Conservation (phyloP, 2,888 invertebrate genomes). For the Pantelozetes paolii region DNA sequence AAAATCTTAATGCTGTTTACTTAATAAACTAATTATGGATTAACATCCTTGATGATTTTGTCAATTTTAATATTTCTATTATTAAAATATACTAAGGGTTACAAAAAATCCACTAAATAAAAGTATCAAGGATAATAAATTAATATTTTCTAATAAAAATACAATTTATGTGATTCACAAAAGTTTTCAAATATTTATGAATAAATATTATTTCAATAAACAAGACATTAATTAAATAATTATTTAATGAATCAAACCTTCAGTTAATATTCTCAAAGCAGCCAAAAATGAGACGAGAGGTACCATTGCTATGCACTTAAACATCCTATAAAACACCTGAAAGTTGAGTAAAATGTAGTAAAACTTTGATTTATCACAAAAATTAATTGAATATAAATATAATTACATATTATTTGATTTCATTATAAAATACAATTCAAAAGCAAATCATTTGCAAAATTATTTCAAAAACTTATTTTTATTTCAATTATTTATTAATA, state of each 20-base stretch:
- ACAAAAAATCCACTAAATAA: too few relatives aligned
- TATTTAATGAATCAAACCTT: slow-evolving; percentile 60
- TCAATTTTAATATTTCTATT: too few relatives aligned
- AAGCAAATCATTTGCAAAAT: neutral
- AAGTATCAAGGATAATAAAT: too few relatives aligned
- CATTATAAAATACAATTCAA: neutral
- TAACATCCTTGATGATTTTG: too few relatives aligned
- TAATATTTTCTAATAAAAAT: too few relatives aligned
- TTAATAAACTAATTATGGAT: too few relatives aligned
- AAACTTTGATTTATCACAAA: neutral
- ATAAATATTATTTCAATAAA: neutral
- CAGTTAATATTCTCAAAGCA: slow-evolving; percentile 73
- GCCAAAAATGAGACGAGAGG: slow-evolving; percentile 79
- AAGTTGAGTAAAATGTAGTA: slow-evolving; percentile 14
- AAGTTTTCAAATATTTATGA: neutral
- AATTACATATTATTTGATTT: slow-evolving; percentile 17
- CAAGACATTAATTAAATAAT: neutral
- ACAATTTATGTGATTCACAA: too few relatives aligned
- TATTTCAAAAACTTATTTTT: too few relatives aligned
- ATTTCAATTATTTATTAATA: too few relatives aligned
- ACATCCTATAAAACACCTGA: slow-evolving; percentile 25
- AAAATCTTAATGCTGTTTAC: too few relatives aligned
- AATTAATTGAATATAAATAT: neutral
- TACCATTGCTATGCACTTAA: slow-evolving; percentile 59
- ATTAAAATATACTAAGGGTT: too few relatives aligned